A percentile compares a stretch with the other conserved stretches of the same genome.
Evolutionary conservation across 2,888 invertebrate genomes (phyloP).

Genomic region (Epirrhoe alternata): DNA sequence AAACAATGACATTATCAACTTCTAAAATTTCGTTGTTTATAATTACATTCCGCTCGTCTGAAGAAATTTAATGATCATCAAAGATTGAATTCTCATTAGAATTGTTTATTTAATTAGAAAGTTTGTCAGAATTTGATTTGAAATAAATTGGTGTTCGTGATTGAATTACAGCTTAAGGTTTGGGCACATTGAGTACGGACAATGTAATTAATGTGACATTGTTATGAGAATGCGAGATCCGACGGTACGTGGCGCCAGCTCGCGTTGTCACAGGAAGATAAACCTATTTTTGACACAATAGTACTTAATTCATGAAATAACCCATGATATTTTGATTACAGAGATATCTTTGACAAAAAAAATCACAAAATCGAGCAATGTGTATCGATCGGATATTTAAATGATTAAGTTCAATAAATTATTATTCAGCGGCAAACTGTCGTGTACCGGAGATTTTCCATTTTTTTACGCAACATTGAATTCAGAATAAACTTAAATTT

Average conservation of each 20-base stretch:
- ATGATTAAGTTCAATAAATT: constrained; percentile 10
- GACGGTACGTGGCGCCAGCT: background rate
- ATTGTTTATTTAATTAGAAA: background rate
- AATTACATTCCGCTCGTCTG: background rate
- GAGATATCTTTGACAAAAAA: background rate
- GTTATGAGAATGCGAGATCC: background rate
- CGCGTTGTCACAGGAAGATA: background rate
- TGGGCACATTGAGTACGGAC: background rate
- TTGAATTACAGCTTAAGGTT: background rate
- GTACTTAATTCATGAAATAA: too few species aligned
- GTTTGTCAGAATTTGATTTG: background rate
- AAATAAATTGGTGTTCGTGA: constrained; percentile 1
- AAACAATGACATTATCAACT: background rate
- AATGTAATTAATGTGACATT: background rate
- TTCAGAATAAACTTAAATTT: constrained; percentile 12
- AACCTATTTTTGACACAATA: background rate
- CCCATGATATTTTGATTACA: too few species aligned
- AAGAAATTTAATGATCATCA: background rate
- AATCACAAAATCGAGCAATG: too few species aligned
- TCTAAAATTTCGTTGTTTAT: background rate
- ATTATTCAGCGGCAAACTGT: background rate
- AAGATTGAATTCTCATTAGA: constrained; percentile 2
- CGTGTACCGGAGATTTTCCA: background rate
- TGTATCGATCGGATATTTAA: too few species aligned
- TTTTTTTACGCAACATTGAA: constrained; percentile 18